Evolutionary conservation across 2,797 vertebrate genomes (phyloP), one percentile per base, ranked within the genome.

Genomic region (Poecilia wingei): DNA sequence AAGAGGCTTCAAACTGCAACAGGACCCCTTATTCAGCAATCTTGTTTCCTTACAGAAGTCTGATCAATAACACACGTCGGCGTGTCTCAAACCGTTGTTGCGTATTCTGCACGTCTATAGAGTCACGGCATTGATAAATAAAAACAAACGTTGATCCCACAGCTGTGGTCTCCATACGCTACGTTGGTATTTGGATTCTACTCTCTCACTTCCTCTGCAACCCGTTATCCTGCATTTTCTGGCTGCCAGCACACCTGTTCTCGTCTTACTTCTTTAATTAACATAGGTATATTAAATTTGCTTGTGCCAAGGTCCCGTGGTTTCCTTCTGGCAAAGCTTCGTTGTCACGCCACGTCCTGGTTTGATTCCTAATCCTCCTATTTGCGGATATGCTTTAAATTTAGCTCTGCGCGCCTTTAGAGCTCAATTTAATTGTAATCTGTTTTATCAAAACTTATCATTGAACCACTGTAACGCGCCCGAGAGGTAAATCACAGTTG

Each of bases 281-380:
- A 86, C 81, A 82, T 6, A 70, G 77, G 83, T 75, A 75, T 55
- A 77, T 84, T 68, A 64, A 68, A 76, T 33, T 53, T 57, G 77
- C 61, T 75, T 20, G 72, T 64, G 70, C 83, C 86, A 77, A 75
- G 74, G 28, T 70, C 83, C 84, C 73, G 83, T 86, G 81, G 90
- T 69, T 76, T 70, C 41, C 75, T 84, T 83, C 80, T 89, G 89
- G 84, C 87, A 76, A 55, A 78, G 3, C 75, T 82, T 80, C 75
- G 70, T 76, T 18, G 16, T 39, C 73, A 68, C 70, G 41, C 9
- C 77, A 41, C 78, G 69, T 69, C 28, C 64, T 4, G 51, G 81
- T 59, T 72, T 55, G 31, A 80, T 25, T 61, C 79, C 72, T 55
- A 6, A 46, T 74, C 74, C n/a, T 55, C 13, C 55, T 41, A 33